These are phyloP conservation scores for Hyla sarda DNA, from an alignment of 2,113 vertebrate genomes.

Conservation along the genomic window DNA sequence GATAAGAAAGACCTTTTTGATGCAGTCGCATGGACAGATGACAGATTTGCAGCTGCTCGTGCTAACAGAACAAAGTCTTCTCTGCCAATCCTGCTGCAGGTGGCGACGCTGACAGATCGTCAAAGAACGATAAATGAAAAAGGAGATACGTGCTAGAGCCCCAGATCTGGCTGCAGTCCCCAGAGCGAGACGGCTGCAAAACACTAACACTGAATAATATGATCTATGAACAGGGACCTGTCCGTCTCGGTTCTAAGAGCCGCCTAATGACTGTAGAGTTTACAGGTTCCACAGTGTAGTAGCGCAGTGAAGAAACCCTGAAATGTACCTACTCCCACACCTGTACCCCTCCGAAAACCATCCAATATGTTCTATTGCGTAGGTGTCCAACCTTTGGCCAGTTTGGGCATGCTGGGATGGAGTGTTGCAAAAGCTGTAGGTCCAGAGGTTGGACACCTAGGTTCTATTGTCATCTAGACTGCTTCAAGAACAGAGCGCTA, in stretches of 20 bases:
- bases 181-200: not conserved
- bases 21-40: slow-evolving; percentile 24
- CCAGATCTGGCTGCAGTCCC: slow-evolving; percentile 33
- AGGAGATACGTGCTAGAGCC: slow-evolving; percentile 7
- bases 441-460: no score
- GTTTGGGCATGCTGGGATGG: no score
- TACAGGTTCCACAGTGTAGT: not conserved
- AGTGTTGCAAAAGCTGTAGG: no score
- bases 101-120: slow-evolving; percentile 36
- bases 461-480: no score
- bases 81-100: slow-evolving; percentile 46
- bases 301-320: not conserved
- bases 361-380: no score
- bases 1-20: slow-evolving; percentile 36
- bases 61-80: slow-evolving; percentile 40
- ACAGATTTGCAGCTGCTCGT: slow-evolving; percentile 49
- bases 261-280: not conserved
- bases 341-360: not conserved
- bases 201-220: not conserved
- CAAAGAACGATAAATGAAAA: slow-evolving; percentile 29
- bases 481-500: no score
- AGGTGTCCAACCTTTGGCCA: no score
- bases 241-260: not conserved
- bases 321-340: not conserved
- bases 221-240: not conserved